Base-by-base conservation (phyloP, 2,113 vertebrate genomes). In the Rhegmatorhina hoffmannsi region DNA sequence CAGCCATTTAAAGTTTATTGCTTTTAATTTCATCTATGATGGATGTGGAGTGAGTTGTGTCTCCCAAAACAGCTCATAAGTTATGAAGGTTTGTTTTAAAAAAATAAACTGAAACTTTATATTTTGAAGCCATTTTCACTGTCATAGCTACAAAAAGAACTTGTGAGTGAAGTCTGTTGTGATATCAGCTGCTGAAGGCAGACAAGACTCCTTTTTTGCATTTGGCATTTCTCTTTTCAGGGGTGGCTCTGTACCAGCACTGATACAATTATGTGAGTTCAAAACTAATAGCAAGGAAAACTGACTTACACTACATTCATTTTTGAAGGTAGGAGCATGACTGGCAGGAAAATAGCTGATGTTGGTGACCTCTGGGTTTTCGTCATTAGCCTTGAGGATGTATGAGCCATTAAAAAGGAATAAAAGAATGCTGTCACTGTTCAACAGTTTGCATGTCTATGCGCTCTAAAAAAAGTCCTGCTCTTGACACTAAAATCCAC, bases 281-380 rank as follows among this genome's bases (percentile, higher is more conserved):
- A 92, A 76, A 95, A 76, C 44, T 2, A 5, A 76, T 40, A 70
- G 59, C 72, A 96, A 68, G 29, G 80, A 92, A 88, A 77, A 24
- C 33, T 92, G 93, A 89, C 82, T 78, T 63, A 49, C 16, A 33
- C 31, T n/a, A 21, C 53, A 50, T 64, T 85, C 64, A 34, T 43
- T 93, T 94, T 75, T 70, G n/a, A 34, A 89, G 83, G 80, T 93
- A 44, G 86, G 92, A 92, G 72, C 63, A 43, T 83, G 88, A 93
- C 52, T 89, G 79, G 52, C 94, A 97, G 83, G 56, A 78, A 97
- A 94, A 95, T 47, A 88, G 33, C 50, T 93, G 63, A 81, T 90
- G 43, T 6, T 70, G 18, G 73, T 96, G 94, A 92, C 90, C 92
- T 88, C 56, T 60, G 40, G 47, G 47, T 92, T 95, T 95, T 86